Conservation (phyloP, 30 jellyfish, hydroid and myxozoan species). For the Cassiopea andromeda region DNA sequence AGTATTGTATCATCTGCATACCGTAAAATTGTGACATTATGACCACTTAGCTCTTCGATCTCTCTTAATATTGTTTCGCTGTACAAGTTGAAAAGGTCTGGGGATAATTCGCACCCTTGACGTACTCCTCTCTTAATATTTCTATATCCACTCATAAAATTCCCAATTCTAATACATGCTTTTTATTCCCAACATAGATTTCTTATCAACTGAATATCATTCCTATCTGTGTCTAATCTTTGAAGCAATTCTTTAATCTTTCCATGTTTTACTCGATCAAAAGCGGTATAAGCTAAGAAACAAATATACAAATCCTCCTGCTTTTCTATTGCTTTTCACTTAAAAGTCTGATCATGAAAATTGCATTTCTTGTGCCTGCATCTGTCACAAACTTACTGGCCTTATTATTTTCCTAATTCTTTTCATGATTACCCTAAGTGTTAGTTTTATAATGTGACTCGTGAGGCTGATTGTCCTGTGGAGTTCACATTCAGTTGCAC, state of each 20-base stretch:
- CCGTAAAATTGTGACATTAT: background rate
- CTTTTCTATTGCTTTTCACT: constrained; percentile 10
- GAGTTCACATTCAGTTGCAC: constrained; percentile 36
- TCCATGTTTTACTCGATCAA: constrained; percentile 31
- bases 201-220: constrained; percentile 10
- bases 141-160: background rate
- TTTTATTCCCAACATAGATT: constrained; percentile 35
- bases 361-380: constrained; percentile 26
- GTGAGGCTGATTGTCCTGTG: constrained; percentile 56
- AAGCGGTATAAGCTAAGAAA: constrained; percentile 19
- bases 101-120: constrained; percentile 43
- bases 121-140: constrained; percentile 41
- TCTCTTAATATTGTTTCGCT: constrained; percentile 35
- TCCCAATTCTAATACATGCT: constrained; percentile 21
- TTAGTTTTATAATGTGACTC: constrained; percentile 15
- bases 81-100: constrained; percentile 44
- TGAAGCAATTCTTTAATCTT: constrained; percentile 1
- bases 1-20: constrained; percentile 40
- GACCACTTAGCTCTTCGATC: constrained; percentile 4
- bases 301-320: constrained; percentile 33
- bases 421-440: background rate
- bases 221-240: constrained; percentile 17
- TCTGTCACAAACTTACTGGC: background rate
- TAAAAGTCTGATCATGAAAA: constrained; percentile 15
- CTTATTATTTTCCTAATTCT: constrained; percentile 19